phyloP scores from a whole-genome alignment of 2,888 invertebrate species.

The Mesorhabditis sp. region DNA sequence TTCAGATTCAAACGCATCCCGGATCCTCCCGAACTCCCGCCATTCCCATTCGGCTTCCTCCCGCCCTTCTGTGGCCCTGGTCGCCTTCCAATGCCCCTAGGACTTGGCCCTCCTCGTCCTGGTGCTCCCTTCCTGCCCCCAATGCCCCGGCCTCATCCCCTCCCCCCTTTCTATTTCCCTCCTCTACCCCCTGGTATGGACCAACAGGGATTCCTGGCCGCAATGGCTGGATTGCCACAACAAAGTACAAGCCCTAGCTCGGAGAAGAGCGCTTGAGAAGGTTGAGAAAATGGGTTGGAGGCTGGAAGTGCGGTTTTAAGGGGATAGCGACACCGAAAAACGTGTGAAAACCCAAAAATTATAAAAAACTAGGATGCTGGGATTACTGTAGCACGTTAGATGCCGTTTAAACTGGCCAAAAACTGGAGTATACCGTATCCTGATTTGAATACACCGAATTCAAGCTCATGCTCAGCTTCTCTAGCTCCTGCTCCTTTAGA shows the following conservation, averaged over 20 bases:
- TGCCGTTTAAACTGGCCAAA: too few species aligned
- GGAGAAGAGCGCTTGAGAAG: constrained; percentile 1
- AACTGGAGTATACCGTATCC: too few species aligned
- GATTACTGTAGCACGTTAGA: too few species aligned
- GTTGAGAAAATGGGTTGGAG: neutral
- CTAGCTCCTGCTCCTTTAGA: too few species aligned
- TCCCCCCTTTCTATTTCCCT: constrained; percentile 10
- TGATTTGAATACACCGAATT: too few species aligned
- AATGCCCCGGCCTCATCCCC: constrained; percentile 5
- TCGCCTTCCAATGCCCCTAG: constrained; percentile 11
- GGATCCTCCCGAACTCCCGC: constrained; percentile 13
- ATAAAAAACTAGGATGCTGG: too few species aligned
- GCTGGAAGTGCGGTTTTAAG: neutral
- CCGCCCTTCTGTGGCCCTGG: constrained; percentile 13
- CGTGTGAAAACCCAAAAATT: too few species aligned
- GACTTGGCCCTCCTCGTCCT: neutral
- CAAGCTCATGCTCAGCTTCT: too few species aligned
- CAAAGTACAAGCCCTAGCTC: neutral
- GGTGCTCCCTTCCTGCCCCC: neutral
- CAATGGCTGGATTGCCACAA: constrained; percentile 19
- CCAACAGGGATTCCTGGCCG: constrained; percentile 23
- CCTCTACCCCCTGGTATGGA: constrained; percentile 22
- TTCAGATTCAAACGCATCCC: constrained; percentile 19
- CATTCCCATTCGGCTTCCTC: constrained; percentile 11
- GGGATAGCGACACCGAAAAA: too few species aligned